Evolutionary conservation across 2,888 invertebrate genomes (phyloP), one percentile per base, ranked within the genome.

Genomic region (Shargacucullia verbasci): DNA sequence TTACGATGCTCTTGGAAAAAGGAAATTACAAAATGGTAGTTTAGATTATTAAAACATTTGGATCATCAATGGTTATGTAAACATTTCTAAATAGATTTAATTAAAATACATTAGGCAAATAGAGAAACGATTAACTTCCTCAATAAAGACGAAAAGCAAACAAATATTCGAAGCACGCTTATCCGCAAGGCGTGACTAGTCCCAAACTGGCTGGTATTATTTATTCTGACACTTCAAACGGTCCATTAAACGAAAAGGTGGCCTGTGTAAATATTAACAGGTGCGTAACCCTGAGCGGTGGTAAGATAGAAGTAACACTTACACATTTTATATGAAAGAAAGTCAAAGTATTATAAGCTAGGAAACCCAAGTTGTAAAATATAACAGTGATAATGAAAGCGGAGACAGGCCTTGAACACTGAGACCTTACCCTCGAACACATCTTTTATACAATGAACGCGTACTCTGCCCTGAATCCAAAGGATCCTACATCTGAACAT

Each of bases 191-290:
- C 54, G 47, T 61, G 45, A 45, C 33, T 52, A 38, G 34, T 38
- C 38, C 44, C 20, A 52, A 64, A 43, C 10, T 25, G 20, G 34
- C 61, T 70, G 54, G 69, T 72, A 79, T 82, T 84, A 81, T 84
- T 83, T 82, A 83, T 81, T 78, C 76, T 77, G 64, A 60, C 70
- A 70, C 71, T 76, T 59, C 58, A 76, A 81, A 76, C 60, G 66
- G 63, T 74, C 77, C 73, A 81, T 78, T 76, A 76, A 61, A 55
- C 39, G 69, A 71, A 76, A 75, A 73, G 56, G 57, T 52, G 61
- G 49, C 65, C 69, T 68, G 59, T 67, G 64, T 74, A 80, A 79
- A 80, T 68, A 76, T 70, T 52, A 57, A 68, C 60, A 49, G 29
- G 44, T 49, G 39, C 38, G 34, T 39, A 48, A 48, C 41, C 40